These are phyloP conservation scores for Drosophila sordidula DNA, from an alignment of 2,888 invertebrate species.

Conservation along the genomic window DNA sequence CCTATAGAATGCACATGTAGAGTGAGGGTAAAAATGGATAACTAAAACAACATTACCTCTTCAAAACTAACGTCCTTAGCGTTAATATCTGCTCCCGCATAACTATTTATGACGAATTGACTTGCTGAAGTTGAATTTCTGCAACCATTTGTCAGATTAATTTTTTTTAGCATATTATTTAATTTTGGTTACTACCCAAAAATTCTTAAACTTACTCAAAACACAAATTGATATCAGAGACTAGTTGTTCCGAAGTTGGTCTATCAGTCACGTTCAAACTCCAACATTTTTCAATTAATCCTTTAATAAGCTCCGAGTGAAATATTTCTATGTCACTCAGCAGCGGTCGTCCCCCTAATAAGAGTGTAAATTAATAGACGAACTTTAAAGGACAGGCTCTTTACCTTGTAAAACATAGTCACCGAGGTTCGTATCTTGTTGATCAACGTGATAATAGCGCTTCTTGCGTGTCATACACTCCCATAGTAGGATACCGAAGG, in stretches of 20 bases:
- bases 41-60: neutral
- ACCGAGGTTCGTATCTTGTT: no score
- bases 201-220: neutral
- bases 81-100: neutral
- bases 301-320: neutral
- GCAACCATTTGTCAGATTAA: neutral
- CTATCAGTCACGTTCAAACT: neutral
- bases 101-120: no score
- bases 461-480: neutral
- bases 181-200: no score
- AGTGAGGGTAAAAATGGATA: no score
- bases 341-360: neutral
- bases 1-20: no score
- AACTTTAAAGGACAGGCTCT: neutral
- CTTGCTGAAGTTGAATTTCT: no score
- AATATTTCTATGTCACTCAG: neutral
- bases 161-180: no score
- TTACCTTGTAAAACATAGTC: neutral
- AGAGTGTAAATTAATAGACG: neutral
- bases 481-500: neutral
- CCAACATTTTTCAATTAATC: neutral
- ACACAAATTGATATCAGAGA: neutral
- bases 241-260: neutral
- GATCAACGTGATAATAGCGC: neutral
- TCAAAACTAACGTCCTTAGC: no score